phyloP scores from a whole-genome alignment of 2,888 invertebrate species.

The Leptura quadrifasciata region DNA sequence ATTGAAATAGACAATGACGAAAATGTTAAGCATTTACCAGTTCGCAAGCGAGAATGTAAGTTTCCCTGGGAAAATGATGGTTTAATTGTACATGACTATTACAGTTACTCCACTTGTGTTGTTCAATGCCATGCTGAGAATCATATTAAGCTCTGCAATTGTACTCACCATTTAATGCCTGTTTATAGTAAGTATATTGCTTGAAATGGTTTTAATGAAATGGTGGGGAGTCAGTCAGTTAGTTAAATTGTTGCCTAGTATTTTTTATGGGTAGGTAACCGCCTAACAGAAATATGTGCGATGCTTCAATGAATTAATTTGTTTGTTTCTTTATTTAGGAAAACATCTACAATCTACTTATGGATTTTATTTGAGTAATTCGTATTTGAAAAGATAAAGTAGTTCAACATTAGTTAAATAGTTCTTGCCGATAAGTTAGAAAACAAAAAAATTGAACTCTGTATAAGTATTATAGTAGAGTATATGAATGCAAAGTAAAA shows the following conservation, averaged over 20 bases:
- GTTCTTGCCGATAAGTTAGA: too few species aligned
- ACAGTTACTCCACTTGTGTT: conserved; percentile 79
- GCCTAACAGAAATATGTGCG: too few species aligned
- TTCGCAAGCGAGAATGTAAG: conserved; percentile 76
- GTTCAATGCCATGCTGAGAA: conserved; percentile 77
- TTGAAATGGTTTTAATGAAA: not conserved
- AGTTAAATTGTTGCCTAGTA: not conserved
- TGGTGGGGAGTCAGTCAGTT: not conserved
- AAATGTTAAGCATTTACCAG: conserved; percentile 74
- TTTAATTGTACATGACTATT: conserved; percentile 74
- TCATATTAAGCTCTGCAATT: conserved; percentile 77
- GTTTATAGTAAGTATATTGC: conserved; percentile 73
- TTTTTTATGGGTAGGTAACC: not conserved
- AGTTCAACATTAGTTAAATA: too few species aligned
- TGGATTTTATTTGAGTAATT: too few species aligned
- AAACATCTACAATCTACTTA: too few species aligned
- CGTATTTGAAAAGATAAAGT: too few species aligned
- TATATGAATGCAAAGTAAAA: too few species aligned
- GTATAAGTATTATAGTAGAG: too few species aligned
- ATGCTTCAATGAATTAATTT: too few species aligned
- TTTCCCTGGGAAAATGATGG: conserved; percentile 75
- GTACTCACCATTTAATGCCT: conserved; percentile 80
- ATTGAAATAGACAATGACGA: conserved; percentile 79
- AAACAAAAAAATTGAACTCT: too few species aligned
- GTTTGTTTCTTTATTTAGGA: too few species aligned